These are phyloP conservation scores for Brachionus calyciflorus DNA, from an alignment of 1,140 invertebrate genomes.

Conservation along the genomic window DNA sequence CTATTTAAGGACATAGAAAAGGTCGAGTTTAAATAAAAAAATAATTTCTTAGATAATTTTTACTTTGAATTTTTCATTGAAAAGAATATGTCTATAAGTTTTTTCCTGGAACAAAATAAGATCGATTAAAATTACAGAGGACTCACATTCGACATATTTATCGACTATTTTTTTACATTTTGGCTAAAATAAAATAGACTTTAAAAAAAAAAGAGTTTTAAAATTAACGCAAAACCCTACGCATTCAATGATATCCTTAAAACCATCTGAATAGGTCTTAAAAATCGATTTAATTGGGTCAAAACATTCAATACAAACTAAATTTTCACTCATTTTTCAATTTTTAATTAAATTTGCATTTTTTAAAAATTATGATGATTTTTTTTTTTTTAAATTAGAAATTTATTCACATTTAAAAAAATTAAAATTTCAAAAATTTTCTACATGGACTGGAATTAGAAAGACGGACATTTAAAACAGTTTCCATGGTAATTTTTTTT, in stretches of 20 bases:
- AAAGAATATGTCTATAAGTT: slow-evolving; percentile 33
- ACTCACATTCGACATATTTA: slow-evolving; percentile 36
- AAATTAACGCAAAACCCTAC: slow-evolving; percentile 1
- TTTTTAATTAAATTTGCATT: not conserved
- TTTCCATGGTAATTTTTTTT: not conserved
- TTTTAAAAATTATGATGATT: slow-evolving; percentile 2
- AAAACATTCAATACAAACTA: slow-evolving; percentile 40
- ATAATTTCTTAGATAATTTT: not conserved
- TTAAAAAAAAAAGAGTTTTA: not conserved
- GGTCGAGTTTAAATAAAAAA: not conserved
- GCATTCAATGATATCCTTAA: slow-evolving; percentile 34
- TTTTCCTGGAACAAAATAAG: slow-evolving; percentile 34
- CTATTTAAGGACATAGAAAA: not conserved
- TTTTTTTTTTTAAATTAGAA: not conserved
- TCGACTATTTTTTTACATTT: slow-evolving; percentile 32
- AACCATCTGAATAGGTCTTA: slow-evolving; percentile 36
- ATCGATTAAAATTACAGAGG: slow-evolving; percentile 7
- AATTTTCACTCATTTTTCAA: slow-evolving; percentile 9
- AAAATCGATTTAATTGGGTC: slow-evolving; percentile 1
- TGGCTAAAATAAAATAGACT: not conserved
- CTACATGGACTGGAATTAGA: not conserved
- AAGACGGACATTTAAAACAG: not conserved
- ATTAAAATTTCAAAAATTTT: not conserved
- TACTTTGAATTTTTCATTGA: slow-evolving; percentile 18
- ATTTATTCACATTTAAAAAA: not conserved